Conservation (phyloP, 2,797 vertebrate species). For the Chelon labrosus region DNA sequence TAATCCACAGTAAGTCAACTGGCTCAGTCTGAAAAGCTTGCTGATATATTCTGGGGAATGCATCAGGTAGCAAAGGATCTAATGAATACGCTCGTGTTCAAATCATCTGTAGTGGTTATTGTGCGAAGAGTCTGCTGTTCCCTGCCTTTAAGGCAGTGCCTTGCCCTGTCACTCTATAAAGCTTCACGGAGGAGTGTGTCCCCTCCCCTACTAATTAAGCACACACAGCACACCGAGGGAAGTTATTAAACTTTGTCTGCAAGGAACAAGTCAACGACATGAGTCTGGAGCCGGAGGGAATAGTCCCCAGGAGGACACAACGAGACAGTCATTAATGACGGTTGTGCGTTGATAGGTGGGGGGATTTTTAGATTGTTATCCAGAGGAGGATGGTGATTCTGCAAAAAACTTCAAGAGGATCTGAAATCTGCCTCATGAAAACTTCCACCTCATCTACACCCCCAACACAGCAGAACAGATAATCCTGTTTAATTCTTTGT, state of each 20-base stretch:
- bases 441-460: constrained; percentile 26
- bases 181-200: too few relatives aligned
- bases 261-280: not conserved
- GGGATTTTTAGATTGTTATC: not conserved
- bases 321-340: not conserved
- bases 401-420: not conserved
- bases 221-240: not conserved
- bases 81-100: too few relatives aligned
- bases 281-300: not conserved
- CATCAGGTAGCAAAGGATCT: too few relatives aligned
- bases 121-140: too few relatives aligned
- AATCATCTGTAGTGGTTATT: too few relatives aligned
- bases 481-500: constrained; percentile 55
- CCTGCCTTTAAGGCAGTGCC: too few relatives aligned
- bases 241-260: not conserved
- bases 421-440: not conserved
- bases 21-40: too few relatives aligned
- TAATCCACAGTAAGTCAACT: too few relatives aligned
- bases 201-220: not conserved
- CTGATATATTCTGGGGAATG: too few relatives aligned
- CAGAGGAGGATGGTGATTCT: too few relatives aligned
- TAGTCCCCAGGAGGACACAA: not conserved
- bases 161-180: too few relatives aligned
- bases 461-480: constrained; percentile 23
- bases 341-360: too few relatives aligned